These are phyloP conservation scores for Folsomia candida DNA, from an alignment of 2,888 invertebrate species.

Conservation along the genomic window DNA sequence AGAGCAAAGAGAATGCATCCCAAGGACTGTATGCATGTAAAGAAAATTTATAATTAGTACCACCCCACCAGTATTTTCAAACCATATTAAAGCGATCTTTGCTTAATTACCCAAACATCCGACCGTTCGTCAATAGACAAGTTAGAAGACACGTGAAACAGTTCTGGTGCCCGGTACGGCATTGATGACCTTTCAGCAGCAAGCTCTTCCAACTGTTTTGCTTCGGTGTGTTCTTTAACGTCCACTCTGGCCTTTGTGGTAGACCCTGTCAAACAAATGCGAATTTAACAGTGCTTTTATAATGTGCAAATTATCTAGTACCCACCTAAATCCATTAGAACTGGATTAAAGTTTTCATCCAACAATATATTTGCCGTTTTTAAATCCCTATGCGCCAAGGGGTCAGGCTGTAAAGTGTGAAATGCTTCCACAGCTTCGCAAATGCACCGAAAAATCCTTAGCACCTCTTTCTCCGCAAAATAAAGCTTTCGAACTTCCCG, in stretches of 20 bases:
- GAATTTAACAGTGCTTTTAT: neutral
- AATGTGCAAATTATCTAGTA: neutral
- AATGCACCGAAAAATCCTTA: conserved; percentile 69
- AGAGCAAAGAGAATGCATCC: conserved; percentile 82
- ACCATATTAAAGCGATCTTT: neutral
- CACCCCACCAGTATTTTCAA: neutral
- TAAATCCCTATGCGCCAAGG: conserved; percentile 77
- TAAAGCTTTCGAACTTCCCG: conserved; percentile 62
- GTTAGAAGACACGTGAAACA: conserved; percentile 79
- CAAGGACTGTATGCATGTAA: conserved; percentile 62
- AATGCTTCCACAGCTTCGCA: conserved; percentile 72
- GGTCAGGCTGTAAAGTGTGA: conserved; percentile 69
- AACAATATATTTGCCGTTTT: conserved; percentile 82
- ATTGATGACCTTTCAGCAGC: conserved; percentile 75
- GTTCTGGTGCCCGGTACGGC: conserved; percentile 82
- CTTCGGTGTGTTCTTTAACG: conserved; percentile 66
- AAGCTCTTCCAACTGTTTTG: conserved; percentile 70
- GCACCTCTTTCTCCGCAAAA: conserved; percentile 65
- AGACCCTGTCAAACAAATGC: conserved; percentile 49
- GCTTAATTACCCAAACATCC: conserved; percentile 72
- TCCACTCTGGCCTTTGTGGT: conserved; percentile 55
- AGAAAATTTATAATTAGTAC: neutral
- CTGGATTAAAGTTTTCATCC: conserved; percentile 65
- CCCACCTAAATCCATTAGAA: conserved; percentile 77
- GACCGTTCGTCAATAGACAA: conserved; percentile 77